Conservation (phyloP, 1,140 invertebrate species). For the Alviniconcha marisindica region DNA sequence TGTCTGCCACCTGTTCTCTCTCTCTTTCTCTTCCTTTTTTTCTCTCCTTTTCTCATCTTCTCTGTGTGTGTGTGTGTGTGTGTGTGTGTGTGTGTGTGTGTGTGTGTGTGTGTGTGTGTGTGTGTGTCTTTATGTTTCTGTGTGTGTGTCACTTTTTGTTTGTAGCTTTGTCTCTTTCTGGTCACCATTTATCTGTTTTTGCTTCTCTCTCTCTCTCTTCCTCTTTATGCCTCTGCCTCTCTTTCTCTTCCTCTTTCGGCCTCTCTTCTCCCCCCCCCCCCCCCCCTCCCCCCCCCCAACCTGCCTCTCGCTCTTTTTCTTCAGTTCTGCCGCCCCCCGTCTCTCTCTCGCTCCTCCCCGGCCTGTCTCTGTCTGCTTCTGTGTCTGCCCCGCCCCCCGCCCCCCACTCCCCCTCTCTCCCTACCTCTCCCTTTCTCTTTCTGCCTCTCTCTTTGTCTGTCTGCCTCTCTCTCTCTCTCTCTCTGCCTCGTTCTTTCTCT, state of each 20-base stretch:
- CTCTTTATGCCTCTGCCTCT: no score
- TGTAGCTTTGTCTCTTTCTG: background rate
- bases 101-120: background rate
- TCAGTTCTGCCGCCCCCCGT: no score
- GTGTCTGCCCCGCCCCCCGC: no score
- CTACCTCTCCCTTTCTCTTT: background rate
- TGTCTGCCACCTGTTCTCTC: no score
- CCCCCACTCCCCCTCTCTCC: background rate
- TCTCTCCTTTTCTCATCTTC: no score
- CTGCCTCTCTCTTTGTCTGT: conserved; percentile 11
- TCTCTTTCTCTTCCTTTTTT: no score
- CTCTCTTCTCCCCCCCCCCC: background rate
- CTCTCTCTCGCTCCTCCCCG: background rate
- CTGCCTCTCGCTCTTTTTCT: no score
- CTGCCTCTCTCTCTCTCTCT: background rate
- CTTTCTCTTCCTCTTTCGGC: background rate
- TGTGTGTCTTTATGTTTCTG: background rate
- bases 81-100: no score
- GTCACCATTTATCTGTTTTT: background rate
- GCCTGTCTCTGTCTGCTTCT: background rate
- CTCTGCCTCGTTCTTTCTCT: background rate
- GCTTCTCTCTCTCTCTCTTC: conserved; percentile 1
- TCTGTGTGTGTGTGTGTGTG: no score
- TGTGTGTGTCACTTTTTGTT: background rate
- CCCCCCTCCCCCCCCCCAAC: background rate